Percentiles rank a stretch among this genome's conserved stretches.
phyloP scores from a whole-genome alignment of 2,113 vertebrate genomes.

The Gadus macrocephalus region DNA sequence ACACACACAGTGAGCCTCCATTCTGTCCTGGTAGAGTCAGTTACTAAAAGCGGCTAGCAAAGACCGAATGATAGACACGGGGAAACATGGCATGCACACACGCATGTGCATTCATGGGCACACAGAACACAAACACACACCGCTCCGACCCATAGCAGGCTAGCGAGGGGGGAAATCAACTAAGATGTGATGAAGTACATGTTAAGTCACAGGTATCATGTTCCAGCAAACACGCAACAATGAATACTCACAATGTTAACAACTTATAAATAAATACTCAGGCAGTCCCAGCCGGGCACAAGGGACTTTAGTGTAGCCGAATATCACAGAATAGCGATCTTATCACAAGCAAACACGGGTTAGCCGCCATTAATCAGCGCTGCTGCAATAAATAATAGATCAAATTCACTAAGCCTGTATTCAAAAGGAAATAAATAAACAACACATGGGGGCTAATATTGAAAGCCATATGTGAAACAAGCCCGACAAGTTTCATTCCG shows the following conservation, averaged over 20 bases:
- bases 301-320: constrained; percentile 7
- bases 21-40: constrained; percentile 5
- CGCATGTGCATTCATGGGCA: background rate
- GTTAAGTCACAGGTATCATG: no score
- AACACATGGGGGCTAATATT: background rate
- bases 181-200: no score
- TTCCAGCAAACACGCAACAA: no score
- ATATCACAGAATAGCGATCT: constrained; percentile 3
- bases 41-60: constrained; percentile 12
- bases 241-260: no score
- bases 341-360: constrained; percentile 13
- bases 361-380: constrained; percentile 20
- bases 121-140: background rate
- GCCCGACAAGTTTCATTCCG: background rate
- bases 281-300: constrained; percentile 21
- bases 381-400: no score
- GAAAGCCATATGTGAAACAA: constrained; percentile 35
- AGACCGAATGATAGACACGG: constrained; percentile 4
- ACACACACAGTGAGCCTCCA: background rate
- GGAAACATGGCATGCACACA: background rate
- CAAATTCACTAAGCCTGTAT: background rate
- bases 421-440: constrained; percentile 27
- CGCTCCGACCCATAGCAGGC: constrained; percentile 8
- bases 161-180: no score
- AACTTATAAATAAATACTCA: constrained; percentile 30